Base-by-base conservation (phyloP, 1,140 invertebrate species). In the Diachasma alloeum region DNA sequence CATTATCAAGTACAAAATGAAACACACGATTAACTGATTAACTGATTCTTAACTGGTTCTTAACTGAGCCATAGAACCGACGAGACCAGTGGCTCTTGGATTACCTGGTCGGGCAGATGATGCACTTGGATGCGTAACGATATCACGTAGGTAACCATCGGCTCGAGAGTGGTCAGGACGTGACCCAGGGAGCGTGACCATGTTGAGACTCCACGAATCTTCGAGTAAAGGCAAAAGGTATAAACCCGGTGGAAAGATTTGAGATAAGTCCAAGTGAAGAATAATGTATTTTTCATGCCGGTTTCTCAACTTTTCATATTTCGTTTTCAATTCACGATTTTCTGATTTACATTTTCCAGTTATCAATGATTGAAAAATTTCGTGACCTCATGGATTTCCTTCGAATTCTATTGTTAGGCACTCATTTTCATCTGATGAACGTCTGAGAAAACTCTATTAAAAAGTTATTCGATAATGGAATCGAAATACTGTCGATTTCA, bases 201-300 rank as follows among this genome's bases (percentile, higher is more conserved):
- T 69, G 42, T 19, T 39, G 36, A n/a, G 10, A 53, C 39, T 31
- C 44, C 4, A 6, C n/a, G 36, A 68, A 36, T 69, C 44, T 53
- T 26, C 68, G 31, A 13, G 37, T 15, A 6, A n/a, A 69, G 9
- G 17, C 48, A 24, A 4, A 31, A 39, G n/a, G 17, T n/a, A 46
- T 46, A 22, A 22, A 31, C 36, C 6, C 37, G 13, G n/a, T 74
- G 59, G 42, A 56, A 26, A 56, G 44, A 69, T 74, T 66, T 13
- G 13, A 68, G 66, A 75, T 68, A 75, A 75, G 26, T 75, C 66
- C 26, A 36, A 44, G 36, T 68, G 48, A 72, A 75, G 63, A 76
- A 44, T 76, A 76, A 76, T 76, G 67, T 67, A 71, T 76, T 76
- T 76, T 76, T 76, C 53, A 71, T 76, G 56, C 36, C 39, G 31